Evolutionary conservation across 2,797 vertebrate genomes (phyloP).

Genomic region (Gephyroberyx darwinii): DNA sequence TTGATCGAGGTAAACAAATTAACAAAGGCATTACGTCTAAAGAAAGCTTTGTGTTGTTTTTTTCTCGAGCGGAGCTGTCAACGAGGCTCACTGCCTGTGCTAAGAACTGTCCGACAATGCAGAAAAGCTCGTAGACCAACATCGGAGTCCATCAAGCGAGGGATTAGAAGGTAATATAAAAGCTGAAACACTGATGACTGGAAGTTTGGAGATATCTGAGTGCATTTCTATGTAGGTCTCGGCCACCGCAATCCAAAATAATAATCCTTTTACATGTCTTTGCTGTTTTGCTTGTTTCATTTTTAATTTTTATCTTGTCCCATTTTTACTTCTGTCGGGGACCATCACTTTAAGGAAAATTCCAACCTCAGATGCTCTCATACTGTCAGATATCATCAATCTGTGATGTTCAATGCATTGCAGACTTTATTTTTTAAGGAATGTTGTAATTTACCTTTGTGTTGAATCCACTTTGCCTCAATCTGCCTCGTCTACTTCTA

Average conservation of each 20-base stretch:
- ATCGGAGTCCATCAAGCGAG: not conserved
- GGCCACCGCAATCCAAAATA: not conserved
- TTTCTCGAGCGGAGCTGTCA: conserved; percentile 52
- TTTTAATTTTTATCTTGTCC: not conserved
- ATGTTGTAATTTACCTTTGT: too few relatives aligned
- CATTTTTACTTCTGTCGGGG: not conserved
- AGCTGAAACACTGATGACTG: not conserved
- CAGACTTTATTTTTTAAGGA: too few relatives aligned
- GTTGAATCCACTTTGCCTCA: too few relatives aligned
- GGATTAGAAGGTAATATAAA: conserved; percentile 16
- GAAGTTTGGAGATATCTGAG: conserved; percentile 2
- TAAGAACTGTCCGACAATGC: conserved; percentile 25
- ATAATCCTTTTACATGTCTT: conserved; percentile 4
- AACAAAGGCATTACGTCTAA: conserved; percentile 54
- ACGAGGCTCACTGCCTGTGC: conserved; percentile 27
- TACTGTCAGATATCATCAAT: too few relatives aligned
- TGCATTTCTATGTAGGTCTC: conserved; percentile 20
- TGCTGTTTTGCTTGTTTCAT: conserved; percentile 16
- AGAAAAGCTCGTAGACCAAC: not conserved
- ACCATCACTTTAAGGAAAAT: not conserved
- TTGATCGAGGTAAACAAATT: conserved; percentile 75
- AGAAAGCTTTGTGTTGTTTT: conserved; percentile 38
- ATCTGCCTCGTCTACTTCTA: too few relatives aligned
- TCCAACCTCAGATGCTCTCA: not conserved
- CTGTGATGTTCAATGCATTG: too few relatives aligned